Percentiles rank a stretch among this genome's conserved stretches.
phyloP scores from a whole-genome alignment of 2,888 invertebrate species.

The Macaria notata region DNA sequence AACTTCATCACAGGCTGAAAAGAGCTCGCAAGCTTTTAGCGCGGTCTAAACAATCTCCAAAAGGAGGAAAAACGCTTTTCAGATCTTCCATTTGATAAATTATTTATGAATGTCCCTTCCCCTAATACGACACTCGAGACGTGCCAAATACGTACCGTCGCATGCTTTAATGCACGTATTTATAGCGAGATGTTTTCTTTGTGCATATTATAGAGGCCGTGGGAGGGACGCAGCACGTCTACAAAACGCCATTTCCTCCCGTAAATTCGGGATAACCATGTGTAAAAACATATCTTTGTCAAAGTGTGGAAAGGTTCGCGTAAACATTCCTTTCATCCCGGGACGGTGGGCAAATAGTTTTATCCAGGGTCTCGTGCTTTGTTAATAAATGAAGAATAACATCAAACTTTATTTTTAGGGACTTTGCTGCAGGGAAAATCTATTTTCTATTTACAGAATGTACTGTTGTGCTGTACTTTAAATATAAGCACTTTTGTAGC shows the following conservation, averaged over 20 bases:
- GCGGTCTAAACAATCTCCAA: slow-evolving; percentile 56
- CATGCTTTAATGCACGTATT: slow-evolving; percentile 57
- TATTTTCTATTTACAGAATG: not conserved
- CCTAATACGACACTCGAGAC: slow-evolving; percentile 55
- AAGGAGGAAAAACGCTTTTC: slow-evolving; percentile 55
- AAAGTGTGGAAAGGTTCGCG: slow-evolving; percentile 40
- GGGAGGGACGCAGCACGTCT: slow-evolving; percentile 62
- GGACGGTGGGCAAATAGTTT: slow-evolving; percentile 39
- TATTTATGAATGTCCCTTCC: slow-evolving; percentile 68
- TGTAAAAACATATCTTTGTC: slow-evolving; percentile 54
- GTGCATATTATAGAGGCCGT: slow-evolving; percentile 69
- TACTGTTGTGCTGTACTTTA: too few species aligned
- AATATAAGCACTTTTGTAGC: too few species aligned
- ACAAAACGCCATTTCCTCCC: slow-evolving; percentile 56
- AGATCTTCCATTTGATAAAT: slow-evolving; percentile 62
- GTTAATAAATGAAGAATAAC: slow-evolving; percentile 25
- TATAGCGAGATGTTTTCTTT: slow-evolving; percentile 65
- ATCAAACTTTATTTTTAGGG: not conserved
- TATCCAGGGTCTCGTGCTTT: slow-evolving; percentile 22
- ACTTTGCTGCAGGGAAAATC: not conserved
- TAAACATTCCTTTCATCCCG: slow-evolving; percentile 34
- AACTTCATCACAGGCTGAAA: slow-evolving; percentile 31
- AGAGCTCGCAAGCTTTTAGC: slow-evolving; percentile 48
- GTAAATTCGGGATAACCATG: slow-evolving; percentile 63
- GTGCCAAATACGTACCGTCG: slow-evolving; percentile 49